A percentile compares a stretch with the other conserved stretches of the same genome.
Conservation (phyloP, 2,797 vertebrate genomes). For the Meriones psammophilus region DNA sequence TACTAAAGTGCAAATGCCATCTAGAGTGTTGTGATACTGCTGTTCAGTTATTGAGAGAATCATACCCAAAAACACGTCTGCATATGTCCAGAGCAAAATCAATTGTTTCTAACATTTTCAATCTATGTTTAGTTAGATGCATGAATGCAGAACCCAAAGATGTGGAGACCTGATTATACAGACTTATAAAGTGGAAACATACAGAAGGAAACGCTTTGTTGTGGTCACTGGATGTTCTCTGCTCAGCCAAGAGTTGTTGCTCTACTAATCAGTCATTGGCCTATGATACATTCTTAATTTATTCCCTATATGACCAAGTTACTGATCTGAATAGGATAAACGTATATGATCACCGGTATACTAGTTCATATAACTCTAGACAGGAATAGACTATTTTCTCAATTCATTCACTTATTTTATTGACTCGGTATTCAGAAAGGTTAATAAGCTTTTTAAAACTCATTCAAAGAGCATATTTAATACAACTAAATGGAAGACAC, state of each 20-base stretch:
- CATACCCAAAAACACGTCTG: not conserved
- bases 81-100: not conserved
- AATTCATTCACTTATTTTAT: not conserved
- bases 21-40: too few species aligned
- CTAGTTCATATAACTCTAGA: not conserved
- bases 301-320: not conserved
- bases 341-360: not conserved
- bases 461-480: not conserved
- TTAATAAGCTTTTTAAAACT: not conserved
- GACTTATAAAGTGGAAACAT: fast-evolving
- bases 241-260: not conserved
- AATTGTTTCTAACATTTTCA: not conserved
- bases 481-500: not conserved
- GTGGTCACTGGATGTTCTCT: not conserved
- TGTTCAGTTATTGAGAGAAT: not conserved
- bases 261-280: not conserved
- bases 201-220: not conserved
- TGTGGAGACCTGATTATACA: not conserved
- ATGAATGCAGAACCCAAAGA: too few species aligned
- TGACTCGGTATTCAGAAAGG: not conserved
- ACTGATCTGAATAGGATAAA: not conserved
- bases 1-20: not conserved
- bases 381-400: not conserved
- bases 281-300: not conserved
- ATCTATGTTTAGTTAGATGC: not conserved